Evolutionary conservation across 2,797 vertebrate species (phyloP).

Genomic region (Graptemys geographica): DNA sequence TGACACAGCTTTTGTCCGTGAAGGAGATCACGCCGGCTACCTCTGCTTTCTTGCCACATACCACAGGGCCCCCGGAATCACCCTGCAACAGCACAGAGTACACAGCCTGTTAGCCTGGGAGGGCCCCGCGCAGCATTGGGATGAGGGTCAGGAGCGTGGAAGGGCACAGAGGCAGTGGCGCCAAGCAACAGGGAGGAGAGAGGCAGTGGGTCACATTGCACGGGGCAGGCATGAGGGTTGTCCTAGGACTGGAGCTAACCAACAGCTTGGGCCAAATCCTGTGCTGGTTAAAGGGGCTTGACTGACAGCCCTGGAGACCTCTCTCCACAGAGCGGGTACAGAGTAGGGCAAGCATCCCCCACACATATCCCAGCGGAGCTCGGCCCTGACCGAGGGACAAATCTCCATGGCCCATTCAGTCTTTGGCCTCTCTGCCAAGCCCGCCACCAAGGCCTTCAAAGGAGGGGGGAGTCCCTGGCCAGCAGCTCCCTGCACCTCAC

Average conservation of each 20-base stretch:
- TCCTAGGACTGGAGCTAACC: neutral
- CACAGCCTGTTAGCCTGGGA: neutral
- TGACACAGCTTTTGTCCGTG: accelerated
- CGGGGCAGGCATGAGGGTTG: neutral
- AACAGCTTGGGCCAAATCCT: neutral
- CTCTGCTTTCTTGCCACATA: neutral
- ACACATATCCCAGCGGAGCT: too few species aligned
- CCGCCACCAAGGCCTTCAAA: too few species aligned
- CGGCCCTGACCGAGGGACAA: too few species aligned
- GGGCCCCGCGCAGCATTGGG: neutral
- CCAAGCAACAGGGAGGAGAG: accelerated
- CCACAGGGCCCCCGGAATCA: constrained; percentile 30
- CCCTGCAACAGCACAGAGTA: neutral
- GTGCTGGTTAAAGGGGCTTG: neutral
- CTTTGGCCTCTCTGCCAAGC: too few species aligned
- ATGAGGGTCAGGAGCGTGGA: too few species aligned
- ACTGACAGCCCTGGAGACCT: neutral
- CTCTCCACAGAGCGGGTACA: neutral
- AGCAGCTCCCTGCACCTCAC: neutral
- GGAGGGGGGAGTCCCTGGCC: too few species aligned
- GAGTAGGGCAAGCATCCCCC: neutral
- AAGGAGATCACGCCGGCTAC: constrained; percentile 51
- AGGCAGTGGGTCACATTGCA: neutral
- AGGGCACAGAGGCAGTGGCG: accelerated
- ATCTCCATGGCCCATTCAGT: too few species aligned